Evolutionary conservation across 2,797 vertebrate genomes (phyloP).

Genomic region (Danio tinwini): DNA sequence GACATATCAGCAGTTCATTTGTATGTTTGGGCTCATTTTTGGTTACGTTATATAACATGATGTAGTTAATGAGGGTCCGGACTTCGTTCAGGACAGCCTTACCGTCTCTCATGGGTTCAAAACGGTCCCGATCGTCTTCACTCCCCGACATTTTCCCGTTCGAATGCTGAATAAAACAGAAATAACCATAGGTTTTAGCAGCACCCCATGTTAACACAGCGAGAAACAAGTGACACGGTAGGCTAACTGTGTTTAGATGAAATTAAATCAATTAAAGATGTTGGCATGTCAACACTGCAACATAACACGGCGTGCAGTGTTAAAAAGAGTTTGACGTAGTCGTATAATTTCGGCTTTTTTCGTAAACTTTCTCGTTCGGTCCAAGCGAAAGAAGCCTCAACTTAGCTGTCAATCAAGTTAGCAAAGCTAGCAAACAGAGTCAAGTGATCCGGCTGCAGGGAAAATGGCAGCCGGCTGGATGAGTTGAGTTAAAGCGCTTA

Average conservation of each 20-base stretch:
- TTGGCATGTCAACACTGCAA: neutral
- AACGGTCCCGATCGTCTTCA: constrained; percentile 80
- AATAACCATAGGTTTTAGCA: constrained; percentile 6
- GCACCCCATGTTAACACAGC: neutral
- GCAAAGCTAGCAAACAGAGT: constrained; percentile 46
- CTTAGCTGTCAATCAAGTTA: constrained; percentile 64
- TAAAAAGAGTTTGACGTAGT: neutral
- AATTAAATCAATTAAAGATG: neutral
- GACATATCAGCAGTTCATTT: neutral
- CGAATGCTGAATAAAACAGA: constrained; percentile 28
- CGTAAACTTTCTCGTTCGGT: constrained; percentile 32
- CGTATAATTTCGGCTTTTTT: neutral
- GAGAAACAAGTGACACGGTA: constrained; percentile 11
- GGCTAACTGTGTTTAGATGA: neutral
- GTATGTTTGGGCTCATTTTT: constrained; percentile 16
- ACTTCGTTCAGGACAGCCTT: constrained; percentile 54
- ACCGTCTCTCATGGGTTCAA: constrained; percentile 74
- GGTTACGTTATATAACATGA: constrained; percentile 15
- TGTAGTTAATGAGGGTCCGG: constrained; percentile 6
- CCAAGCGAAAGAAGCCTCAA: constrained; percentile 52
- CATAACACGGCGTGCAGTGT: neutral
- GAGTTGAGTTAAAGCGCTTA: constrained; percentile 62
- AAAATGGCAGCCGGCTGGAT: constrained; percentile 73
- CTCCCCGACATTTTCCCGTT: constrained; percentile 77
- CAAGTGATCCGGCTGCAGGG: constrained; percentile 66